Evolutionary conservation across 2,888 invertebrate genomes (phyloP), one percentile per base, ranked within the genome.

Genomic region (Nymphalis urticae): DNA sequence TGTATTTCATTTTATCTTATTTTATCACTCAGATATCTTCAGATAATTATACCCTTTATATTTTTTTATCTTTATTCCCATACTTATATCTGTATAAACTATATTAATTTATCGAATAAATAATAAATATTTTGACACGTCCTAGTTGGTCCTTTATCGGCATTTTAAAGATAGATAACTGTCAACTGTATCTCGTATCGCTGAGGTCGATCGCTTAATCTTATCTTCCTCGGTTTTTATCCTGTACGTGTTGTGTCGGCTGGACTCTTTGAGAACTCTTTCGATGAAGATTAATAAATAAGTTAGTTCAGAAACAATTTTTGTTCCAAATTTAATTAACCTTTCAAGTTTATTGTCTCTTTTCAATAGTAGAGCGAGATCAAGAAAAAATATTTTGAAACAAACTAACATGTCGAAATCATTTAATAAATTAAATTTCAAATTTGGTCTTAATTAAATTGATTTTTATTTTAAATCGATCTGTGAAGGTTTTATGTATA

Each of bases 171-270:
- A 66, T 64, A 64, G 66, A 71, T 70, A 70, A 70, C 69, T 69
- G 71, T 68, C 64, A 64, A 65, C 69, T 69, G 66, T 75, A 71
- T 71, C 67, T 64, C 64, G 59, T 73, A 74, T 75, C 73, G 68
- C n/a, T 66, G 61, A 58, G 61, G 51, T 65, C 56, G 63, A 75
- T 75, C 71, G 72, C 53, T 71, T 76, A 84, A 88, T 88, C 87
- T 88, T 88, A 89, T 89, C 88, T 85, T 21, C 64, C 70, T 76
- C 80, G 76, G 79, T 80, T 76, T 71, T 65, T 69, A 70, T 73
- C 71, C 66, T 75, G 75, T 68, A 74, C 73, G 69, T 76, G 76
- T 77, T 77, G 77, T 56, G 62, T 62, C 65, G 59, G 63, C 62
- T 62, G 16, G 66, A 66, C 66, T 68, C 71, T 75, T 60, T 62